Evolutionary conservation across 53 echinoderm and acorn worm genomes (phyloP).

Genomic region (Echinarachnius parma): DNA sequence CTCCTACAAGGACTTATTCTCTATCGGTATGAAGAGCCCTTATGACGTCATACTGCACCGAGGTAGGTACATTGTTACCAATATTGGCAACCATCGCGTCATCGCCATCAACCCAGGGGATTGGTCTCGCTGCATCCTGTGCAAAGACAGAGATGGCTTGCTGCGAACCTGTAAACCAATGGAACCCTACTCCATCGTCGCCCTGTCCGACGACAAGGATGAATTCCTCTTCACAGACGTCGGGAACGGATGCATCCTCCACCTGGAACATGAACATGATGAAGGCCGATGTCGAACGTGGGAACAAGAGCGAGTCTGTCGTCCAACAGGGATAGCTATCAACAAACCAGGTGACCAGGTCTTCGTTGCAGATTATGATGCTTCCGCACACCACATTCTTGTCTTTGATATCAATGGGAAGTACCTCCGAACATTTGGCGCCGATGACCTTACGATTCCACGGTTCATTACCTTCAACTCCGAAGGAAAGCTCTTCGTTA

Average conservation of each 20-base stretch:
- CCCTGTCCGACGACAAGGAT: conserved; percentile 7
- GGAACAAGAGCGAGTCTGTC: background rate
- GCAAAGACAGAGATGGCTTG: conserved; percentile 10
- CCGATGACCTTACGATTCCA: background rate
- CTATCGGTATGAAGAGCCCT: conserved; percentile 18
- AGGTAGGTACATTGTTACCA: conserved; percentile 19
- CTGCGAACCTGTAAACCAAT: background rate
- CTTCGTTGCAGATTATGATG: conserved; percentile 15
- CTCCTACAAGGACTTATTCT: too few species aligned
- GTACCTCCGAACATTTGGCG: conserved; percentile 4
- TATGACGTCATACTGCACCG: conserved; percentile 27
- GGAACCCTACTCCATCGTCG: conserved; percentile 25
- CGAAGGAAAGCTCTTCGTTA: conserved; percentile 3
- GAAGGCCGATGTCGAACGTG: background rate
- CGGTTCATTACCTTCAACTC: conserved; percentile 32
- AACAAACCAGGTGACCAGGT: conserved; percentile 1
- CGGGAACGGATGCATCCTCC: conserved; percentile 3
- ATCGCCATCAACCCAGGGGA: conserved; percentile 12
- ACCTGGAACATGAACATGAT: background rate
- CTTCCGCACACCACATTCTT: background rate
- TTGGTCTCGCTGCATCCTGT: background rate
- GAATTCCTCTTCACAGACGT: conserved; percentile 32
- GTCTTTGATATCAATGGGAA: conserved; percentile 5
- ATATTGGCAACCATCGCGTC: conserved; percentile 9
- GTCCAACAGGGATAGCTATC: conserved; percentile 18